These are phyloP conservation scores for Listrodromus nycthemerus DNA, from an alignment of 2,888 invertebrate genomes.

Conservation along the genomic window DNA sequence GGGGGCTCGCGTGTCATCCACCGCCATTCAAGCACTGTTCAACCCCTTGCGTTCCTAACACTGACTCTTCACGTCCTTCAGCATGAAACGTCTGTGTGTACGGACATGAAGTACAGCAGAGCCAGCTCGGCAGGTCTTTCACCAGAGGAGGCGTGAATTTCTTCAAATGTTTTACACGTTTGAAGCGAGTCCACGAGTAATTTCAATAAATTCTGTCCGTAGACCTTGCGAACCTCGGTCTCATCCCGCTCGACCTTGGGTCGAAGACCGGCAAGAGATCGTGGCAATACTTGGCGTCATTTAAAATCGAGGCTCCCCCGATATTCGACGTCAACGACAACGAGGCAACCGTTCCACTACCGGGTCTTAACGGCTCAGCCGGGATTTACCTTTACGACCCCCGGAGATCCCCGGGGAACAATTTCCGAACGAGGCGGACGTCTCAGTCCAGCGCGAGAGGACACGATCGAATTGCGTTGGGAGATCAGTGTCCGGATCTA, in stretches of 20 bases:
- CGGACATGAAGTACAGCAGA: neutral
- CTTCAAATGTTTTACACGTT: neutral
- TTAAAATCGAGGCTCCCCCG: constrained; percentile 54
- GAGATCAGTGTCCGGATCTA: constrained; percentile 42
- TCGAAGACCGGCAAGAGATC: neutral
- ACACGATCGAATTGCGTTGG: constrained; percentile 55
- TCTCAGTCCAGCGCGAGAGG: constrained; percentile 23
- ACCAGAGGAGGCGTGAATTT: neutral
- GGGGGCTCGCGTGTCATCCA: constrained; percentile 51
- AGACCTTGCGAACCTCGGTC: neutral
- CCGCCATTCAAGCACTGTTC: constrained; percentile 51
- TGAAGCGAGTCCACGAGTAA: neutral
- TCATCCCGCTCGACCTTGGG: neutral
- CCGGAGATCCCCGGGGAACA: constrained; percentile 56
- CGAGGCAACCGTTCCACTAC: constrained; percentile 52
- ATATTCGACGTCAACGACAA: constrained; percentile 56
- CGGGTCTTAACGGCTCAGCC: constrained; percentile 66
- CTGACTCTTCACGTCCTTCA: constrained; percentile 41
- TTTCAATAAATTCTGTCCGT: constrained; percentile 2
- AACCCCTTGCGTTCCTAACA: constrained; percentile 32
- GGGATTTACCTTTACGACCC: constrained; percentile 66
- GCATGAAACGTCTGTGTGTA: constrained; percentile 10
- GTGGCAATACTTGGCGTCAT: constrained; percentile 49
- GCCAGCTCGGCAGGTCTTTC: neutral
- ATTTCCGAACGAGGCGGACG: constrained; percentile 55